Evolutionary conservation across 2,888 invertebrate species (phyloP).

Genomic region (Arrhopalites spinosus): DNA sequence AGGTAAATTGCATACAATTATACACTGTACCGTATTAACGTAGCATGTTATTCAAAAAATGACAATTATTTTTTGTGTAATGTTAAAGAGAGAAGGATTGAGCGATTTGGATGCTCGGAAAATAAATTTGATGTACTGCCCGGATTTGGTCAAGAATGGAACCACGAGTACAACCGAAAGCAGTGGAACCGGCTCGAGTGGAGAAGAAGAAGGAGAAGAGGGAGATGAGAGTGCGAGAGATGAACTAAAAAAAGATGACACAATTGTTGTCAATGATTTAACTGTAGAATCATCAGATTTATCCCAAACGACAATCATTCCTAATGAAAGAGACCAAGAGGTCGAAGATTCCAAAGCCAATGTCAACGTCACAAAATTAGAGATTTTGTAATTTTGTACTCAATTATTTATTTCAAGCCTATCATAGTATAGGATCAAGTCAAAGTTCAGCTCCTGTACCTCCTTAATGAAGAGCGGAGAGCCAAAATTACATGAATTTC

Average conservation of each 20-base stretch:
- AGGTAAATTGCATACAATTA: not conserved
- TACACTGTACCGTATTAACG: too few relatives aligned
- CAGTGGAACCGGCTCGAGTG: not conserved
- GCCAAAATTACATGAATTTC: too few relatives aligned
- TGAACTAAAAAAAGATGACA: not conserved
- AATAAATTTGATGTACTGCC: constrained; percentile 27
- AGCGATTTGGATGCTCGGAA: constrained; percentile 20
- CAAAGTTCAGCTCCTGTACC: too few relatives aligned
- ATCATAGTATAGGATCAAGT: too few relatives aligned
- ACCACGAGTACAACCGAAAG: constrained; percentile 6
- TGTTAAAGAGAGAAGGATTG: not conserved
- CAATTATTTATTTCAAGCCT: too few relatives aligned
- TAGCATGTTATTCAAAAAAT: too few relatives aligned
- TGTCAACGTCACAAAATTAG: not conserved
- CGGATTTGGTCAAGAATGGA: constrained; percentile 21
- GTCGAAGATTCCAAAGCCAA: not conserved
- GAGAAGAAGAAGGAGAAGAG: not conserved
- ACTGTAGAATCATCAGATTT: too few relatives aligned
- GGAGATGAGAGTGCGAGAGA: constrained; percentile 4
- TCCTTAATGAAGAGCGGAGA: too few relatives aligned
- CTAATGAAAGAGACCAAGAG: not conserved
- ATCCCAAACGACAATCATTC: not conserved
- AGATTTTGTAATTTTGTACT: too few relatives aligned
- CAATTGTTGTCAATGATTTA: too few relatives aligned
- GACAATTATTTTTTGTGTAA: too few relatives aligned